phyloP scores from a whole-genome alignment of 1,140 invertebrate genomes.

The Rhyacophila brunnea region DNA sequence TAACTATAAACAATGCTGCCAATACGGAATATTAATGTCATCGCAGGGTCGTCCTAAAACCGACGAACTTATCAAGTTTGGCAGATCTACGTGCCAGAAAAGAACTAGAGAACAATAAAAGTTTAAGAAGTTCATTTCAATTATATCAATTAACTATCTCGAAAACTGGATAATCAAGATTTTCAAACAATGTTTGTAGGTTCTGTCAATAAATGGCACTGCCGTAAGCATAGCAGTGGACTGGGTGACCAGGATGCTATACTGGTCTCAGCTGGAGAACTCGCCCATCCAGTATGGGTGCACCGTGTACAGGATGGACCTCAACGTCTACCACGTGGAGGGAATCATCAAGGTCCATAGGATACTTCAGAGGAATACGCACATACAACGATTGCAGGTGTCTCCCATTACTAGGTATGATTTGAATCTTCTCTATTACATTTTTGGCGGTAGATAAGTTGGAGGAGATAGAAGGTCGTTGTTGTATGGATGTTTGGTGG shows the following conservation, averaged over 20 bases:
- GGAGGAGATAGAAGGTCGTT: no score
- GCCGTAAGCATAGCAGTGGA: constrained; percentile 73
- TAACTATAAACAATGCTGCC: no score
- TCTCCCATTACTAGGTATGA: constrained; percentile 72
- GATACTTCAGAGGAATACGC: constrained; percentile 50
- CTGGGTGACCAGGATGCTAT: constrained; percentile 81
- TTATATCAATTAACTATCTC: neutral
- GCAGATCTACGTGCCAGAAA: no score
- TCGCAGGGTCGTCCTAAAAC: no score
- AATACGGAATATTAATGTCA: no score
- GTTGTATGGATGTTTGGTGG: no score
- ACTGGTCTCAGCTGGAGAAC: constrained; percentile 69
- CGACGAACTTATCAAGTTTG: no score
- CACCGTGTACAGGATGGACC: constrained; percentile 57
- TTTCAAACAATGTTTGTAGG: constrained; percentile 50
- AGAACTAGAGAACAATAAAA: no score
- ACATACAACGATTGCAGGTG: constrained; percentile 66
- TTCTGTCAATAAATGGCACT: constrained; percentile 62
- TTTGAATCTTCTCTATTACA: no score
- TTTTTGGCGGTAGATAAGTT: no score
- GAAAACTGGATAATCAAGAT: no score
- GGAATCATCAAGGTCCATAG: constrained; percentile 48
- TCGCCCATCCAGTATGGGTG: constrained; percentile 44
- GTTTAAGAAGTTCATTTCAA: neutral
- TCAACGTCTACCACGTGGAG: constrained; percentile 54